Evolutionary conservation across 2,113 vertebrate species (phyloP).

Genomic region (Baryphthengus martii): DNA sequence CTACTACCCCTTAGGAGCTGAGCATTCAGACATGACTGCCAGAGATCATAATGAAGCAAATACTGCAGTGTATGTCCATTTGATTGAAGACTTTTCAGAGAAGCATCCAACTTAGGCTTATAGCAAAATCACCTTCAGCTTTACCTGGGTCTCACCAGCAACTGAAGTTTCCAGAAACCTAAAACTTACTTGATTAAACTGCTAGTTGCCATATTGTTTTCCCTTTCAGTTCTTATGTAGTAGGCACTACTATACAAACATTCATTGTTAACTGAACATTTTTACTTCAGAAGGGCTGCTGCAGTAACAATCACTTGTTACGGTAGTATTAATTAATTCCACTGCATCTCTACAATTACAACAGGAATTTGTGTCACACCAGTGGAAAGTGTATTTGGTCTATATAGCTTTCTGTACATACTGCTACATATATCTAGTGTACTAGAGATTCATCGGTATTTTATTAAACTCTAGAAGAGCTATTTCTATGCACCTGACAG

Average conservation of each 20-base stretch:
- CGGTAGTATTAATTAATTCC: not conserved
- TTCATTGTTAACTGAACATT: not conserved
- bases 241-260: not conserved
- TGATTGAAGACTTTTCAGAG: not conserved
- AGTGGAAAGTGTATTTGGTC: no score
- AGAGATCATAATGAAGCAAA: not conserved
- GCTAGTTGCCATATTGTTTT: not conserved
- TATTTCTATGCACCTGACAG: not conserved
- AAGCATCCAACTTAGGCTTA: not conserved
- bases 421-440: not conserved
- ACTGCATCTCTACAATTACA: not conserved
- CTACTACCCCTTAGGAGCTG: not conserved
- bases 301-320: not conserved
- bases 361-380: no score
- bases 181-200: not conserved
- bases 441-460: not conserved
- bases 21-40: not conserved
- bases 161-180: not conserved
- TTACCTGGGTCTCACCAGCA: not conserved
- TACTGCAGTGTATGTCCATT: fast-evolving
- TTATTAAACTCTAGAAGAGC: not conserved
- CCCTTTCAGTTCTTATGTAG: not conserved
- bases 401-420: not conserved
- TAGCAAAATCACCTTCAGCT: not conserved
- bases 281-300: not conserved